A percentile compares a stretch with the other conserved stretches of the same genome.
These are phyloP conservation scores for Drosophila bocqueti DNA, from an alignment of 1,140 invertebrate species.

Conservation along the genomic window DNA sequence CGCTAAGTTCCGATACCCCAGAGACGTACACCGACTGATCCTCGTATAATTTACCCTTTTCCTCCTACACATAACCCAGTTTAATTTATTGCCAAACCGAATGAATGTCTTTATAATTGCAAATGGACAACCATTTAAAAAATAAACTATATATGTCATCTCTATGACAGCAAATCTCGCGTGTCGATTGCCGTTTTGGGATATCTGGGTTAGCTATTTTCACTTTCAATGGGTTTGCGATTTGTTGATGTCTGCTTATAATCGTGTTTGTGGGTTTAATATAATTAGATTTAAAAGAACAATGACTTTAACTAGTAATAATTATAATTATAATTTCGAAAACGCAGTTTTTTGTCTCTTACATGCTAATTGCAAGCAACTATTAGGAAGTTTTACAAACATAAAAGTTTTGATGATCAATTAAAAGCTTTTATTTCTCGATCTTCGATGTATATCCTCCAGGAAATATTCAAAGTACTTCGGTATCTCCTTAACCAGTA, in stretches of 20 bases:
- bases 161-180: constrained; percentile 40
- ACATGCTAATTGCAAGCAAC: neutral
- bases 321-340: neutral
- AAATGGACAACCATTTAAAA: constrained; percentile 37
- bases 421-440: neutral
- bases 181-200: constrained; percentile 30
- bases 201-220: constrained; percentile 29
- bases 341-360: neutral
- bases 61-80: constrained; percentile 37
- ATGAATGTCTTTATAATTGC: constrained; percentile 46
- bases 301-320: neutral
- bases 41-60: constrained; percentile 1
- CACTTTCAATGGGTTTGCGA: constrained; percentile 36
- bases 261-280: neutral
- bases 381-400: neutral
- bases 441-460: too few relatives aligned
- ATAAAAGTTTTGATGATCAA: too few relatives aligned
- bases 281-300: neutral
- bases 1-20: constrained; percentile 22
- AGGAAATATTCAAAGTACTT: neutral
- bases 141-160: constrained; percentile 57
- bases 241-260: neutral
- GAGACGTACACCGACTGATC: constrained; percentile 28
- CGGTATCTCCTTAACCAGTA: neutral
- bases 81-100: constrained; percentile 49